A percentile compares a stretch with the other conserved stretches of the same genome.
Conservation (phyloP, 2,113 vertebrate genomes). For the Nerophis ophidion region DNA sequence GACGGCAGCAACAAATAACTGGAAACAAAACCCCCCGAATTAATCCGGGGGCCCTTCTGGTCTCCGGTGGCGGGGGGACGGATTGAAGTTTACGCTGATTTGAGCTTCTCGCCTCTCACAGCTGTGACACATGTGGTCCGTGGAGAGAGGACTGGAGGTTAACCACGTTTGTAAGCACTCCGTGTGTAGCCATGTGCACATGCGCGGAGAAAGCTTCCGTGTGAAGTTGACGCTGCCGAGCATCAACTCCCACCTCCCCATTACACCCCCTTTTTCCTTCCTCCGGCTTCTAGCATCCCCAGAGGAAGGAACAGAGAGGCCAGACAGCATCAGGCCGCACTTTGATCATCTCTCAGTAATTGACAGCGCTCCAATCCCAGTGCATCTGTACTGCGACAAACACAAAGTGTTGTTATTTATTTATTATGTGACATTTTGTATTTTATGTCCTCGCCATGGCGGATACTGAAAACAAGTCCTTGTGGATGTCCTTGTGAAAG, state of each 20-base stretch:
- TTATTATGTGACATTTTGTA: background rate
- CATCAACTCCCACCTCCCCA: background rate
- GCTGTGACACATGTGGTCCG: background rate
- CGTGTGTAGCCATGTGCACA: background rate
- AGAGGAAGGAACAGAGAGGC: slow-evolving; percentile 60
- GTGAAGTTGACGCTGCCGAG: slow-evolving; percentile 34
- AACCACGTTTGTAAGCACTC: background rate
- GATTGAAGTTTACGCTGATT: background rate
- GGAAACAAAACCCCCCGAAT: slow-evolving; percentile 51
- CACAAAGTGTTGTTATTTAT: slow-evolving; percentile 3
- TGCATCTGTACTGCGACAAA: slow-evolving; percentile 10
- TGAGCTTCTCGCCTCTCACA: slow-evolving; percentile 2
- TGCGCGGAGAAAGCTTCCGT: slow-evolving; percentile 23
- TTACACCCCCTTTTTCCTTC: background rate
- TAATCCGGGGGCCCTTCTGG: slow-evolving; percentile 37
- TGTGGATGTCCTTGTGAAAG: background rate
- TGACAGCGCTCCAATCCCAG: slow-evolving; percentile 38
- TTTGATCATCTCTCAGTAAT: slow-evolving; percentile 63
- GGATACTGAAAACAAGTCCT: background rate
- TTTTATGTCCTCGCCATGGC: slow-evolving; percentile 5
- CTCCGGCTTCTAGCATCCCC: slow-evolving; percentile 20
- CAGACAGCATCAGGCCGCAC: slow-evolving; percentile 49
- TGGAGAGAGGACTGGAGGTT: background rate
- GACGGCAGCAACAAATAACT: slow-evolving; percentile 63
- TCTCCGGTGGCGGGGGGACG: slow-evolving; percentile 6